Base-by-base conservation (phyloP, 35 echinoderm and acorn worm species). In the Anneissia japonica region DNA sequence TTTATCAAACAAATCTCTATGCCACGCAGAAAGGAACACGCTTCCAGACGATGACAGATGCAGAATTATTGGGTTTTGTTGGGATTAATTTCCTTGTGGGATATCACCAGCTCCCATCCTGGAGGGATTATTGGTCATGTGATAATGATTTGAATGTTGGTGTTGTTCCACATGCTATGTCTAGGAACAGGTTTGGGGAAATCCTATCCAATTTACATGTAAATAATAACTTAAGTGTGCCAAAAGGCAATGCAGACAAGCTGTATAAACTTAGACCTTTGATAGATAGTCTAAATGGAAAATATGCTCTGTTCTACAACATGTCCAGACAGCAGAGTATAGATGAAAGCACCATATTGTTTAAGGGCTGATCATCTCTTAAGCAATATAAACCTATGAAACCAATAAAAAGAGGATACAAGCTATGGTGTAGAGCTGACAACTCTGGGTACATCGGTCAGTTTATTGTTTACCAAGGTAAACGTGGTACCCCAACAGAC, bases 1-100 rank as follows among this genome's bases (percentile, higher is more conserved):
- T 89, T 17, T 89, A 82, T 74, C 35, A 83, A 36, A 83, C 81
- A 72, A 83, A 45, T 30, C 81, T 26, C 3, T 83, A 83, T 83
- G 46, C 81, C 37, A 83, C 81, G 23, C 39, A 83, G 81, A 83
- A 83, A 83, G 40, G 40, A 0, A 7, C 39, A 0, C 46, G 30
- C 46, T 56, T 84, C 38, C 46, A 3, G 0, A 32, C 0, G 1
- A 31, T 84, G 16, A 84, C 46, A 35, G 82, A 84, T 84, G 82
- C 46, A 0, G 82, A 84, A 46, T 7, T 84, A 16, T 46, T 64
- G 82, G 82, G 46, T 30, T 84, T 84, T 72, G 46, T 64, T 74
- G 46, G 82, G 9, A 84, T 84, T 0, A 72, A 84, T 37, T 84
- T 84, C 40, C 72, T 78, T 32, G 32, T 78, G 76, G 76, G 76